Evolutionary conservation across 2,888 invertebrate species (phyloP).

Genomic region (Globia sparganii): DNA sequence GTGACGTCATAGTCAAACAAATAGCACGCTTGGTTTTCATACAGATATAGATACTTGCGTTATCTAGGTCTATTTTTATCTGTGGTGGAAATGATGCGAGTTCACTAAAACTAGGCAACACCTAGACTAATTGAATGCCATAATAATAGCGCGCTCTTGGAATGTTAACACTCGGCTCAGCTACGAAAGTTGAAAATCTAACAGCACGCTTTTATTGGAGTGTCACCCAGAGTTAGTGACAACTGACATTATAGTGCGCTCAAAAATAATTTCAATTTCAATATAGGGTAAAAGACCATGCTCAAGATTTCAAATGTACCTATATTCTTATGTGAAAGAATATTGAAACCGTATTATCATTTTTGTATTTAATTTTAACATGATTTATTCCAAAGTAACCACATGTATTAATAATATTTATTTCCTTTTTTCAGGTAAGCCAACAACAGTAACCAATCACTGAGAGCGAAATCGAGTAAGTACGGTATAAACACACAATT

Average conservation of each 20-base stretch:
- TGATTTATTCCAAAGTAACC: not conserved
- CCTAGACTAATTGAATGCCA: not conserved
- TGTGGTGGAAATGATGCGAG: too few species aligned
- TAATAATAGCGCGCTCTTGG: not conserved
- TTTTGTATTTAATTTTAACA: not conserved
- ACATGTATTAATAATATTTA: conserved; percentile 10
- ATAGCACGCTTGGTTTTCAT: too few species aligned
- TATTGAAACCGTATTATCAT: not conserved
- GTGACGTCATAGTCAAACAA: too few species aligned
- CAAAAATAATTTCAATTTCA: not conserved
- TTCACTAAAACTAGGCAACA: not conserved
- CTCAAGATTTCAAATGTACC: not conserved
- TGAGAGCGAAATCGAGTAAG: conserved; percentile 16
- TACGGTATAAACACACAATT: not conserved
- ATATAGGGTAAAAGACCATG: not conserved
- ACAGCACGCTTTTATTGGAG: too few species aligned
- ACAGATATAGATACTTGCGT: too few species aligned
- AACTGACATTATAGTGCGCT: not conserved
- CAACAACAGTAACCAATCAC: not conserved
- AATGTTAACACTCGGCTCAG: too few species aligned
- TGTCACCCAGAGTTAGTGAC: not conserved
- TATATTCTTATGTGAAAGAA: not conserved
- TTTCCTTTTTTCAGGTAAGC: conserved; percentile 54
- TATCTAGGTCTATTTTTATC: too few species aligned
- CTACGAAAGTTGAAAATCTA: too few species aligned